Evolutionary conservation across 2,113 vertebrate species (phyloP).

Genomic region (Clarias magur): DNA sequence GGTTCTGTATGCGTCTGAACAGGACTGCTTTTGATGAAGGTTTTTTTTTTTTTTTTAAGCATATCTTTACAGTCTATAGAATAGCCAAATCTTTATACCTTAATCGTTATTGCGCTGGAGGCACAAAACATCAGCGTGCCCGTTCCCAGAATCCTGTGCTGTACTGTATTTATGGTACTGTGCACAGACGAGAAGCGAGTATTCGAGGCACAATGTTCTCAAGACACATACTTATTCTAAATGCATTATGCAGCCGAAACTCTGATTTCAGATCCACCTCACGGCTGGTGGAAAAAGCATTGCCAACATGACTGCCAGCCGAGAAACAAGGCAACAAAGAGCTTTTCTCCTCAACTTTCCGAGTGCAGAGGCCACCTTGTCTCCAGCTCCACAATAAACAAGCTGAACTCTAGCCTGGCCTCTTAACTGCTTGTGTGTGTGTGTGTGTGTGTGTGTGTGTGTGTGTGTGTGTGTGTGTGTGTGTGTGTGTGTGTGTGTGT

Average conservation of each 20-base stretch:
- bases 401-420: constrained; percentile 31
- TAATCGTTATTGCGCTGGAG: constrained; percentile 14
- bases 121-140: not conserved
- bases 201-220: constrained; percentile 56
- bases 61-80: not conserved
- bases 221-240: constrained; percentile 1
- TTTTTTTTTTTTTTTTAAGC: not conserved
- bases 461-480: too few species aligned
- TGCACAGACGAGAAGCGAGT: constrained; percentile 55
- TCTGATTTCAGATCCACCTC: constrained; percentile 53
- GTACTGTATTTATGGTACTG: constrained; percentile 61
- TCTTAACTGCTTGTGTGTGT: constrained; percentile 51
- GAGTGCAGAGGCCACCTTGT: constrained; percentile 20
- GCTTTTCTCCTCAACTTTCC: constrained; percentile 26
- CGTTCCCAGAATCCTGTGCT: not conserved
- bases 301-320: constrained; percentile 49
- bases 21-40: not conserved
- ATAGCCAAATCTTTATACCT: not conserved
- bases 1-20: constrained; percentile 16
- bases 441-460: too few species aligned
- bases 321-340: constrained; percentile 50
- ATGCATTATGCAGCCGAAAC: constrained; percentile 7
- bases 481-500: constrained; percentile 37
- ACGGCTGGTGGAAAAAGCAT: constrained; percentile 46
- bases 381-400: constrained; percentile 52